Conservation (phyloP, 2,797 vertebrate genomes). For the Sarcophilus harrisii region DNA sequence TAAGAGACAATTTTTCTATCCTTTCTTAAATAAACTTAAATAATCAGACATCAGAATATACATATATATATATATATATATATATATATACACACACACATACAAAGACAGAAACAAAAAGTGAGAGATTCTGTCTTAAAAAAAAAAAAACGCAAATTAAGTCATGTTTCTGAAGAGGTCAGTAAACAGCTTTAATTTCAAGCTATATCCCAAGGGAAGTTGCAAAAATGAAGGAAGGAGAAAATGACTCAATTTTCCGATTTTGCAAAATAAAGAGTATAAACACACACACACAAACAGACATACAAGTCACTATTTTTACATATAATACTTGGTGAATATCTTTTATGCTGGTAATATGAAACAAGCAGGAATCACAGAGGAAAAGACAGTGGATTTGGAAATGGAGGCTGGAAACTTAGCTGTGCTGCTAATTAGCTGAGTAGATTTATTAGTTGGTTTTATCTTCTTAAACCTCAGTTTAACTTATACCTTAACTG, state of each 20-base stretch:
- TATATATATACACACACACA: no score
- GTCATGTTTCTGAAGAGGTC: background rate
- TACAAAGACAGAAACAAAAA: background rate
- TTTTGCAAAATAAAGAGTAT: background rate
- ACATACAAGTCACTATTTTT: no score
- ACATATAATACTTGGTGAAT: background rate
- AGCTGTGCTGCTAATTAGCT: background rate
- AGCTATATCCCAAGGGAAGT: background rate
- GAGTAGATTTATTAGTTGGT: background rate
- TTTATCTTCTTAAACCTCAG: background rate
- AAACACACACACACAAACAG: no score
- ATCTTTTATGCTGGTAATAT: background rate
- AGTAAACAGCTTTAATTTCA: background rate
- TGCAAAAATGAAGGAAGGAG: background rate
- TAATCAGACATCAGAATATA: background rate
- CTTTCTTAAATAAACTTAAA: background rate
- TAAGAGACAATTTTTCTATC: background rate
- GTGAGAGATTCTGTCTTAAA: background rate
- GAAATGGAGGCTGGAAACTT: background rate
- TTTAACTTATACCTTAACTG: no score
- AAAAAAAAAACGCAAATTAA: background rate
- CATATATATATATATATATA: no score
- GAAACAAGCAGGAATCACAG: background rate
- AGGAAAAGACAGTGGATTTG: background rate
- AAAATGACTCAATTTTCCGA: slow-evolving; percentile 16